These are phyloP conservation scores for Cydia strobilella DNA, from an alignment of 1,140 invertebrate genomes.

Conservation along the genomic window DNA sequence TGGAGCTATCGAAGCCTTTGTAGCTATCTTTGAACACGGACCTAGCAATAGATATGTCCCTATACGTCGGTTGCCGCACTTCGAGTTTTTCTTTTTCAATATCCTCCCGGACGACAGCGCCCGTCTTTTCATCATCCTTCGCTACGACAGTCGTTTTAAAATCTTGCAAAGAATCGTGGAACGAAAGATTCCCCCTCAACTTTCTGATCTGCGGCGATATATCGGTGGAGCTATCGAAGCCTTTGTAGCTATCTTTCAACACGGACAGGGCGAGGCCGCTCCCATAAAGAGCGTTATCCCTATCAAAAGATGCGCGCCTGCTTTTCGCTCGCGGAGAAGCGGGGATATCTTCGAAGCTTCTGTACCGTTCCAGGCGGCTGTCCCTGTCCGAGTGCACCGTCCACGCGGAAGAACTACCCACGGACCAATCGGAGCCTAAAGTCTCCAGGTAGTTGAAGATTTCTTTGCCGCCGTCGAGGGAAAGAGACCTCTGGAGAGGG, in stretches of 20 bases:
- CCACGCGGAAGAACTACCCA: conserved; percentile 54
- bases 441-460: conserved; percentile 63
- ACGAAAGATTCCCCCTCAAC: conserved; percentile 60
- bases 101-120: conserved; percentile 33
- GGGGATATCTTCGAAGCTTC: conserved; percentile 71
- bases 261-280: conserved; percentile 53
- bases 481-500: conserved; percentile 65
- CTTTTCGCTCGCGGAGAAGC: conserved; percentile 69
- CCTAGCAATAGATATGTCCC: conserved; percentile 47
- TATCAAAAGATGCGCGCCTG: conserved; percentile 64
- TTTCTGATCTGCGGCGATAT: conserved; percentile 64
- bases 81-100: conserved; percentile 36
- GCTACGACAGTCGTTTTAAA: conserved; percentile 46
- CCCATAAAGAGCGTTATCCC: conserved; percentile 46
- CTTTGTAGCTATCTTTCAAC: conserved; percentile 63
- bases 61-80: conserved; percentile 43
- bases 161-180: conserved; percentile 52
- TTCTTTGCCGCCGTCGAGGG: conserved; percentile 67
- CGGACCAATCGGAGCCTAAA: conserved; percentile 54
- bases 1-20: conserved; percentile 55
- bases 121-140: conserved; percentile 35
- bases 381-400: conserved; percentile 54
- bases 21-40: conserved; percentile 62
- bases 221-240: conserved; percentile 51
- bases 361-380: conserved; percentile 53